Conservation (phyloP, 2,113 vertebrate species). For the Salvelinus alpinus region DNA sequence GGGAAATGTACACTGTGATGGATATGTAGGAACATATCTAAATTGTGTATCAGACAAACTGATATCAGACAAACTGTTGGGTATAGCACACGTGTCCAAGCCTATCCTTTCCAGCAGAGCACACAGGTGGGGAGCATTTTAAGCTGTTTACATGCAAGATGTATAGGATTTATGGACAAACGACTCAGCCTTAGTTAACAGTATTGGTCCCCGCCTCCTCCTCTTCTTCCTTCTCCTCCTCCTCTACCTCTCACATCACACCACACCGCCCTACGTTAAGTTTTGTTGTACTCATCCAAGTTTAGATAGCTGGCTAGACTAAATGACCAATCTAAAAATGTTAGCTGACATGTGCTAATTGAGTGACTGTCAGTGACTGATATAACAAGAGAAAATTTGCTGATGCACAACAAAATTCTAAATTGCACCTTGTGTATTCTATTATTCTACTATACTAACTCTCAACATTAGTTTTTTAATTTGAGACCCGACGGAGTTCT, state of each 20-base stretch:
- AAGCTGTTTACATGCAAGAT: conserved; percentile 50
- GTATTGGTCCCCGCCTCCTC: not conserved
- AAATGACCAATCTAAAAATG: too few relatives aligned
- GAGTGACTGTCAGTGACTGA: too few relatives aligned
- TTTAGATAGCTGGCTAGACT: too few relatives aligned
- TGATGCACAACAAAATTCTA: too few relatives aligned
- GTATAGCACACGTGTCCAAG: conserved; percentile 46
- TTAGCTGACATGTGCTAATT: too few relatives aligned
- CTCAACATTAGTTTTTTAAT: too few relatives aligned
- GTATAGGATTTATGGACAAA: conserved; percentile 41
- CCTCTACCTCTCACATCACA: not conserved
- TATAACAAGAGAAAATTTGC: too few relatives aligned
- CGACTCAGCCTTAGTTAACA: conserved; percentile 33
- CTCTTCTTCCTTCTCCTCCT: not conserved
- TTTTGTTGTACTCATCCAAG: too few relatives aligned
- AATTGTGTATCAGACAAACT: conserved; percentile 10
- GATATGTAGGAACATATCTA: conserved; percentile 39
- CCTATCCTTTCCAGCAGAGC: conserved; percentile 43
- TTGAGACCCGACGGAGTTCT: too few relatives aligned
- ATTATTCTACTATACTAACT: too few relatives aligned
- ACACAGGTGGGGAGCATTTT: conserved; percentile 48
- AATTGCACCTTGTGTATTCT: too few relatives aligned
- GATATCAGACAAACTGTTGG: not conserved
- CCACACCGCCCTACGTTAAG: not conserved
- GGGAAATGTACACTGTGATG: conserved; percentile 44